Conservation (phyloP, 2,888 invertebrate species). For the Sarcophaga variegata region DNA sequence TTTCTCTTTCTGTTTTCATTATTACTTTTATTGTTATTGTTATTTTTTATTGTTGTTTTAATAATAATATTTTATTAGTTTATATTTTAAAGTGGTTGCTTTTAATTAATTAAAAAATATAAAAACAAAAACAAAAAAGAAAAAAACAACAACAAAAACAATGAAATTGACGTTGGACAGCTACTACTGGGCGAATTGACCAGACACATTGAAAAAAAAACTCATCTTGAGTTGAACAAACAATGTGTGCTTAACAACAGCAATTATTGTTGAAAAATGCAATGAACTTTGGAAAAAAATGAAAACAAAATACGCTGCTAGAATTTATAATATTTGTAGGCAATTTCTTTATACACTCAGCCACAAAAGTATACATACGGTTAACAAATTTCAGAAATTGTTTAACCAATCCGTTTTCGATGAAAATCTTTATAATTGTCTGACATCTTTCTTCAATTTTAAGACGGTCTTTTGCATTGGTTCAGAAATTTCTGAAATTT, state of each 20-base stretch:
- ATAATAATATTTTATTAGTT: constrained; percentile 16
- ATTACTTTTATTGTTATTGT: too few relatives aligned
- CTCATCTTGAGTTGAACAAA: not conserved
- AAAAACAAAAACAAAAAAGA: not conserved
- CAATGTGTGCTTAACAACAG: not conserved
- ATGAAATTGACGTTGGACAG: not conserved
- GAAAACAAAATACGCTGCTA: too few relatives aligned
- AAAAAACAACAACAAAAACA: not conserved
- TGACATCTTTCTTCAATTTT: too few relatives aligned
- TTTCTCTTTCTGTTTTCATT: too few relatives aligned
- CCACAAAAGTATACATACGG: too few relatives aligned
- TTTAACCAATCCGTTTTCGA: too few relatives aligned
- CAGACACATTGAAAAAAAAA: constrained; percentile 6
- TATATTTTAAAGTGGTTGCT: not conserved
- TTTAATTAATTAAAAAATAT: constrained; percentile 49
- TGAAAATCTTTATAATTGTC: too few relatives aligned
- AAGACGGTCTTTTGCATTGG: too few relatives aligned
- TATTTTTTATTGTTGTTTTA: constrained; percentile 17
- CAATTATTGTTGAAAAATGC: not conserved
- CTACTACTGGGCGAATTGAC: not conserved
- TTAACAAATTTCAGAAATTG: too few relatives aligned
- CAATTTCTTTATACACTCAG: too few relatives aligned
- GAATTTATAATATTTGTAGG: too few relatives aligned
- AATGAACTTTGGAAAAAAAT: not conserved
- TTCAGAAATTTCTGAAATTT: too few relatives aligned